phyloP scores from a whole-genome alignment of 2,888 invertebrate genomes.

The Syrista parreyssii region DNA sequence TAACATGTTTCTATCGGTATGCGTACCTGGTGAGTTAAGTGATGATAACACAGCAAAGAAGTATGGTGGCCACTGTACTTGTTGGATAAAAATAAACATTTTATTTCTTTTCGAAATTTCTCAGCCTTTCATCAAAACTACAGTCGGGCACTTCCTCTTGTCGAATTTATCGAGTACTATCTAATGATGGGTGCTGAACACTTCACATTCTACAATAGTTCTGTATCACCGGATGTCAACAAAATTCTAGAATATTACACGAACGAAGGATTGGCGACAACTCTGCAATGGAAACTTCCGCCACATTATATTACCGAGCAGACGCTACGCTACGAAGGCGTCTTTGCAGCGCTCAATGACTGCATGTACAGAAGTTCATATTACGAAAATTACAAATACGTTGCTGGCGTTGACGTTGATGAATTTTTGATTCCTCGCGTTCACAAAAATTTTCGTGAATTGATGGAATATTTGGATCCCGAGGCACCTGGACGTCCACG shows the following conservation, averaged over 20 bases:
- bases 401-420: conserved; percentile 50
- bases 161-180: conserved; percentile 68
- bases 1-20: conserved; percentile 32
- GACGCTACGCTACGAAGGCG: conserved; percentile 62
- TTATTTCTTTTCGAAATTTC: conserved; percentile 45
- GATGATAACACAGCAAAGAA: background rate
- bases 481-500: conserved; percentile 26
- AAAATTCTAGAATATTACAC: conserved; percentile 62
- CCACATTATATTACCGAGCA: conserved; percentile 47
- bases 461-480: conserved; percentile 31
- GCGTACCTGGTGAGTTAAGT: conserved; percentile 33
- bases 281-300: conserved; percentile 65
- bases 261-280: conserved; percentile 50
- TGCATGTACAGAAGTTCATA: conserved; percentile 49
- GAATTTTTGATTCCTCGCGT: conserved; percentile 53
- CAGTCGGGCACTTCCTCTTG: conserved; percentile 63
- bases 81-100: background rate
- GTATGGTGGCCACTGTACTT: no score
- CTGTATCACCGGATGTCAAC: conserved; percentile 57
- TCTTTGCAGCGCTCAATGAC: conserved; percentile 55
- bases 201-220: conserved; percentile 67
- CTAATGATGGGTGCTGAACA: conserved; percentile 65
- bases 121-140: conserved; percentile 65
- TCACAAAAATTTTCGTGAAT: conserved; percentile 42
- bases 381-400: conserved; percentile 53